Conservation (phyloP, 2,888 invertebrate genomes). For the Gymnoscelis rufifasciata region DNA sequence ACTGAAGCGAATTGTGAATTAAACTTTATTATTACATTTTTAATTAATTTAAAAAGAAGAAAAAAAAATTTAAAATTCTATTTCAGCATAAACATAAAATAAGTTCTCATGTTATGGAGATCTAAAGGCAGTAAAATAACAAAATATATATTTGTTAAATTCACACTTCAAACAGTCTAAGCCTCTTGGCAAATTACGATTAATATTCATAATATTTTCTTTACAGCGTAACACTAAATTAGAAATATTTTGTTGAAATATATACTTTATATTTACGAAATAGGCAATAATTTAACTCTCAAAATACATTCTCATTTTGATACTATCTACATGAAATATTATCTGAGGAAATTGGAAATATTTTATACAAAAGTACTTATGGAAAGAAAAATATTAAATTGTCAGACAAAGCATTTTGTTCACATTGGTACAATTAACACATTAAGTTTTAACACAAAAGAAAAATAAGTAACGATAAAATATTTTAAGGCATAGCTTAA, state of each 20-base stretch:
- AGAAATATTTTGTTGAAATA: constrained; percentile 67
- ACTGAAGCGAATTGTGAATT: constrained; percentile 13
- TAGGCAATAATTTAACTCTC: constrained; percentile 61
- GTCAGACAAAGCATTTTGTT: too few species aligned
- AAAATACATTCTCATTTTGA: constrained; percentile 57
- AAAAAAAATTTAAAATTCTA: too few species aligned
- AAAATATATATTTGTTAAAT: neutral
- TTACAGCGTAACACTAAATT: constrained; percentile 68
- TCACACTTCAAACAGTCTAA: constrained; percentile 10
- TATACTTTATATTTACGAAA: constrained; percentile 31
- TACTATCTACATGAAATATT: constrained; percentile 45
- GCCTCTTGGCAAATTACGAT: constrained; percentile 57
- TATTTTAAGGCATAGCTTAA: too few species aligned
- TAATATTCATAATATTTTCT: constrained; percentile 56
- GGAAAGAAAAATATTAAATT: neutral
- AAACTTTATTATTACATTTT: too few species aligned
- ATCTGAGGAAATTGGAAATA: constrained; percentile 25
- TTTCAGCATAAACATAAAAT: too few species aligned
- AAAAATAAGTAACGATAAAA: too few species aligned
- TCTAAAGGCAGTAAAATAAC: too few species aligned
- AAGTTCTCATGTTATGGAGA: too few species aligned
- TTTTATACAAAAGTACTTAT: constrained; percentile 26
- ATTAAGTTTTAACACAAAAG: too few species aligned
- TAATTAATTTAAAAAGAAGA: too few species aligned
- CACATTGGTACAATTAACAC: too few species aligned